Evolutionary conservation across 2,113 vertebrate species (phyloP).

Genomic region (Macroglossus sobrinus): DNA sequence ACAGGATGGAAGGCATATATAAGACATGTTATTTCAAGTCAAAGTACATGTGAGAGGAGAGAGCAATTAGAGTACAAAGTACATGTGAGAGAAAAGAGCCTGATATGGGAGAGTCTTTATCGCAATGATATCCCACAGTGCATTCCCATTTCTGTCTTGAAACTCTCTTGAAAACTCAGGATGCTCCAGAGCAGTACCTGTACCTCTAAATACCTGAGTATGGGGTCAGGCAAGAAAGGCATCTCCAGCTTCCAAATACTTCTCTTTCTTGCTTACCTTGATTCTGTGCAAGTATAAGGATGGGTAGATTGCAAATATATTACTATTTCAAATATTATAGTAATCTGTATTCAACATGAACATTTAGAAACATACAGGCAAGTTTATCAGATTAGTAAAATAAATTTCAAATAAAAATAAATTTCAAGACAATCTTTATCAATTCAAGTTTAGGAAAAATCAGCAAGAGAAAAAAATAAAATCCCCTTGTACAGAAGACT

Average conservation of each 20-base stretch:
- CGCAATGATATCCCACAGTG: rapidly evolving
- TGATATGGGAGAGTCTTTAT: not conserved
- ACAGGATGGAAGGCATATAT: not conserved
- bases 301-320: not conserved
- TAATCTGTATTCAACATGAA: not conserved
- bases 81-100: not conserved
- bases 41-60: not conserved
- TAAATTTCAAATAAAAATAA: not conserved
- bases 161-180: not conserved
- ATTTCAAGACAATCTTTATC: not conserved
- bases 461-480: not conserved
- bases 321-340: not conserved
- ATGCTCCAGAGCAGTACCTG: rapidly evolving
- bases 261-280: not conserved
- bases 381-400: not conserved
- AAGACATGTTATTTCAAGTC: not conserved
- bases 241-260: not conserved
- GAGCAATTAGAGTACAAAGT: no score
- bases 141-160: not conserved
- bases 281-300: not conserved
- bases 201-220: not conserved
- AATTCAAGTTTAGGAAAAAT: not conserved
- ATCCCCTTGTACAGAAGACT: not conserved
- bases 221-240: no score
- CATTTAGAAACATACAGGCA: not conserved